Percentiles rank a stretch among this genome's conserved stretches.
Evolutionary conservation across 53 echinoderm and acorn worm genomes (phyloP).

Genomic region (Luidia sarsii): DNA sequence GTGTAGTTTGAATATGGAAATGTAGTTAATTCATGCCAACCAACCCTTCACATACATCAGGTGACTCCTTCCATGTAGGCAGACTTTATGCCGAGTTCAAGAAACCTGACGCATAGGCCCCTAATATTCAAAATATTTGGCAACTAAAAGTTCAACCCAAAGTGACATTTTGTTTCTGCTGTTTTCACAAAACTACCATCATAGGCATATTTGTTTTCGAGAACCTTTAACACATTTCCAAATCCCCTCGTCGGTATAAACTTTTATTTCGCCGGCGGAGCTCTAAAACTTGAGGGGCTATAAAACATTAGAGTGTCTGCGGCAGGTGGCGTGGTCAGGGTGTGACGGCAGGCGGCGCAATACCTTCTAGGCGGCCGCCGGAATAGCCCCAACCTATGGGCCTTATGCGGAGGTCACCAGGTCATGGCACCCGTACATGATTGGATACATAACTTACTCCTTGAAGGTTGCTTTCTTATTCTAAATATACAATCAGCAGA

Average conservation of each 20-base stretch:
- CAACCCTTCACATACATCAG: too few relatives aligned
- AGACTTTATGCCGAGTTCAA: too few relatives aligned
- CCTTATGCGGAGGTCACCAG: conserved; percentile 27
- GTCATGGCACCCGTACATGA: conserved; percentile 28
- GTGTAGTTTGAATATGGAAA: too few relatives aligned
- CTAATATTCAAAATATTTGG: too few relatives aligned
- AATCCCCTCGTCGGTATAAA: conserved; percentile 74
- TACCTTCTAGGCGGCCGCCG: conserved; percentile 39
- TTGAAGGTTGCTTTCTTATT: conserved; percentile 36
- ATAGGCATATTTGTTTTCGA: not conserved
- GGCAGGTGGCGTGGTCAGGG: conserved; percentile 50
- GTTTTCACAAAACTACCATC: conserved; percentile 1
- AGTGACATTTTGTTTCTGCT: too few relatives aligned
- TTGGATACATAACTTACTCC: conserved; percentile 46
- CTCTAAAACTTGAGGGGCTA: conserved; percentile 93
- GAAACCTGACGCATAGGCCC: too few relatives aligned
- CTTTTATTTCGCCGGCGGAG: conserved; percentile 75
- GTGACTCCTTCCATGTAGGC: too few relatives aligned
- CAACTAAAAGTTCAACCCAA: too few relatives aligned
- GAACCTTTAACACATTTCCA: conserved; percentile 25
- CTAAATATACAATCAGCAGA: too few relatives aligned
- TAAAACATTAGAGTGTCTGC: conserved; percentile 88
- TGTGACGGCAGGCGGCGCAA: conserved; percentile 55
- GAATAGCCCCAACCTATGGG: too few relatives aligned
- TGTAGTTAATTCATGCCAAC: too few relatives aligned